These are phyloP conservation scores for Acyrthosiphon pisum DNA, from an alignment of 1,140 invertebrate genomes.

Conservation along the genomic window DNA sequence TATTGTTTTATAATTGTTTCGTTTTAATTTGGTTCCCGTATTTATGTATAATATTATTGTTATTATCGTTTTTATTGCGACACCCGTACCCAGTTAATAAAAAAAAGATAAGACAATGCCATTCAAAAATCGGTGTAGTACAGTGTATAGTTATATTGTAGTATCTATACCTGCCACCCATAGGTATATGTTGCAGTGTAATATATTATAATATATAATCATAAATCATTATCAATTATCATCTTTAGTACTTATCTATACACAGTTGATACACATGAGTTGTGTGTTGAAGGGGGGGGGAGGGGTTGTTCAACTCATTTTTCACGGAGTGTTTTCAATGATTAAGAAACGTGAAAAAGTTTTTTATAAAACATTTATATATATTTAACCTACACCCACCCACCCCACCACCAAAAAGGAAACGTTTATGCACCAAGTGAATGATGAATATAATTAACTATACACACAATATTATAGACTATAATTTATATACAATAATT, in stretches of 20 bases:
- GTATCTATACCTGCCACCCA: neutral
- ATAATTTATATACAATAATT: no score
- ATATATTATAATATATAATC: neutral
- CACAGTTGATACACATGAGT: neutral
- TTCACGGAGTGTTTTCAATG: neutral
- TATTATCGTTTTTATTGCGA: neutral
- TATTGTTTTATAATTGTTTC: constrained; percentile 26
- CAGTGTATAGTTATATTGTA: neutral
- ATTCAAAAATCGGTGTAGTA: neutral
- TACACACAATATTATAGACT: no score
- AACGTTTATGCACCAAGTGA: neutral
- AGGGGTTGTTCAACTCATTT: neutral
- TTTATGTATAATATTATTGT: neutral
- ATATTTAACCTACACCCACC: neutral
- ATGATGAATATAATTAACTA: neutral
- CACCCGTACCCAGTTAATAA: neutral
- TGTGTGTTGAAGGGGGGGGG: no score
- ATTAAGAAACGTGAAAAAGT: no score
- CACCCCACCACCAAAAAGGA: neutral
- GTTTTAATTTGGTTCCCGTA: neutral
- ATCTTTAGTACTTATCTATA: neutral
- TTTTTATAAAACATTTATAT: no score
- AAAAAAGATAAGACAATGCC: neutral
- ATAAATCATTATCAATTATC: neutral
- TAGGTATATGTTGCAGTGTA: neutral